Base-by-base conservation (phyloP, 2,888 invertebrate species). In the Aleiodes alternator region DNA sequence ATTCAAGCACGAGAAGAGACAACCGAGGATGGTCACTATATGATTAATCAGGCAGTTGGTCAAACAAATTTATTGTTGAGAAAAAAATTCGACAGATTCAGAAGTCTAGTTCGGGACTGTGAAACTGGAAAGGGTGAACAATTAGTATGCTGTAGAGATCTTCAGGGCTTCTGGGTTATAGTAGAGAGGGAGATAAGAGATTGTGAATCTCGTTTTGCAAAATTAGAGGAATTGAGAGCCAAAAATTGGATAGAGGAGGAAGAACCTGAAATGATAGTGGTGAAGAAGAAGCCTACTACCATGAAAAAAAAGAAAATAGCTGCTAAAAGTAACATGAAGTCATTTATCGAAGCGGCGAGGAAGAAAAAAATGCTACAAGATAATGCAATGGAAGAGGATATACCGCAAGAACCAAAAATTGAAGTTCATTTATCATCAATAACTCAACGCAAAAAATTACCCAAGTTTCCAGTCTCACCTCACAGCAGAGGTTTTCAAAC, bases 81-180 rank as follows among this genome's bases (percentile, higher is more conserved):
- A 5, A 94, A 96, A 88, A 96, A 96, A 88, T 93, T 96, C 87
- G 91, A 93, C 85, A 95, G 96, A 90, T 96, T 96, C 87, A 90
- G 92, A 66, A 0, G 91, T 89, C 85, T 88, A 78, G 83, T 90
- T 76, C 7, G 59, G 4, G 88, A 90, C 56, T 90, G 90, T 86
- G 91, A 86, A 82, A 87, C 75, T 83, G 90, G 86, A 76, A 87
- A 90, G 38, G 91, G 90, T n/a, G 86, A 90, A 38, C 91, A 91
- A 79, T 89, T 92, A 9, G 92, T 94, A 56, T 93, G 92, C 0
- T 91, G 92, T 76, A 92, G 92, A 6, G 97, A 97, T 90, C 91
- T 97, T 72, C 94, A 94, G 82, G 96, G 96, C 34, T 97, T 96
- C 90, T 97, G 96, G 96, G 96, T 96, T 84, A 94, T 96, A 94